phyloP scores from a whole-genome alignment of 2,888 invertebrate species.

The Platypus cylindrus region DNA sequence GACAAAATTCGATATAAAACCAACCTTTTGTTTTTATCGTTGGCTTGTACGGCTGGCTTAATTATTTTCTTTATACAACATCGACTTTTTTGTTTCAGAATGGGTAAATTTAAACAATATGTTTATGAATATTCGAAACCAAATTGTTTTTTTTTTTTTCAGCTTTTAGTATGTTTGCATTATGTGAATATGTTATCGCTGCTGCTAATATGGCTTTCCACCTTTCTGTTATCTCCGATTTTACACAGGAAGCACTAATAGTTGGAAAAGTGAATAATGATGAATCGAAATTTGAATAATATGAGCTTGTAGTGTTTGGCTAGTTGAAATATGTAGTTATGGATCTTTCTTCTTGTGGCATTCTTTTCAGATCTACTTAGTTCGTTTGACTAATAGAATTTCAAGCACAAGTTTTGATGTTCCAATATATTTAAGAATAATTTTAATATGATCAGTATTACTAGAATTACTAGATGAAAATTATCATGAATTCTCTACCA shows the following conservation, averaged over 20 bases:
- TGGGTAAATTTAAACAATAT: constrained; percentile 50
- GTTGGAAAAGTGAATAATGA: constrained; percentile 37
- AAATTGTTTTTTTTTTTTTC: constrained; percentile 31
- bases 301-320: no score
- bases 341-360: no score
- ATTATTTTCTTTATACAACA: constrained; percentile 82
- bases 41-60: constrained; percentile 69
- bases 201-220: constrained; percentile 89
- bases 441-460: no score
- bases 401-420: no score
- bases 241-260: constrained; percentile 68
- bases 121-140: no score
- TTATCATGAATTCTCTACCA: no score
- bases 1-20: constrained; percentile 44
- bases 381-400: no score
- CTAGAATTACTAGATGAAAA: no score
- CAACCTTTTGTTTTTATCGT: constrained; percentile 60
- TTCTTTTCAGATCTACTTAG: no score
- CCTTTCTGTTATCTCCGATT: constrained; percentile 74
- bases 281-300: no score
- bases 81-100: constrained; percentile 75
- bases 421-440: no score
- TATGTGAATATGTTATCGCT: constrained; percentile 86
- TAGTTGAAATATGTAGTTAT: no score
- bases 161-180: constrained; percentile 93